These are phyloP conservation scores for Pteromalus puparum DNA, from an alignment of 1,140 invertebrate species.

Conservation along the genomic window DNA sequence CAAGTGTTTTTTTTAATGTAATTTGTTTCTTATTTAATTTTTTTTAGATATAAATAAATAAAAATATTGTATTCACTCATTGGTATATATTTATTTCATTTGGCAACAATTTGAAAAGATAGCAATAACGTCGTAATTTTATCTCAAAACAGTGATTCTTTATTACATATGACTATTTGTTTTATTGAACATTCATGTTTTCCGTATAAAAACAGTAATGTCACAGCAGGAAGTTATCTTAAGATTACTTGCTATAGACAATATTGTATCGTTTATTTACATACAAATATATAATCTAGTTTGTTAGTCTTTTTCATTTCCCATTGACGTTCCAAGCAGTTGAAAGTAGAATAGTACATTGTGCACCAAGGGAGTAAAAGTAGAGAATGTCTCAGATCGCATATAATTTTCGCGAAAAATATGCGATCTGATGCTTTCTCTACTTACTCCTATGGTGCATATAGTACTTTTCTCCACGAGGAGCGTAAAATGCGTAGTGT, in stretches of 20 bases:
- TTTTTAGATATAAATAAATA: conserved; percentile 17
- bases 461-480: too few species aligned
- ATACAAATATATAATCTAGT: conserved; percentile 46
- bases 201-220: conserved; percentile 44
- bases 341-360: too few species aligned
- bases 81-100: conserved; percentile 43
- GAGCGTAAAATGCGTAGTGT: too few species aligned
- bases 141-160: conserved; percentile 50
- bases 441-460: too few species aligned
- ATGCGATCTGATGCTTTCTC: too few species aligned
- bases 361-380: too few species aligned
- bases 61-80: background rate
- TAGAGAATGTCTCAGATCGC: too few species aligned
- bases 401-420: too few species aligned
- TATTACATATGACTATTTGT: conserved; percentile 35
- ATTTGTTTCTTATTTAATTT: background rate
- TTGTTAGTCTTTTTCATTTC: conserved; percentile 42
- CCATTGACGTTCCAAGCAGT: conserved; percentile 58
- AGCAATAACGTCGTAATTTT: conserved; percentile 43
- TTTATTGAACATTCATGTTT: conserved; percentile 30
- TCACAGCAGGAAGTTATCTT: conserved; percentile 37
- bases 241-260: conserved; percentile 22
- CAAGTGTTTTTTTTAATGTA: background rate
- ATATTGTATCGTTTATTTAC: conserved; percentile 40
- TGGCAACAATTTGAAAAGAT: conserved; percentile 48